Evolutionary conservation across 2,797 vertebrate species (phyloP).

Genomic region (Crypturellus tataupa): DNA sequence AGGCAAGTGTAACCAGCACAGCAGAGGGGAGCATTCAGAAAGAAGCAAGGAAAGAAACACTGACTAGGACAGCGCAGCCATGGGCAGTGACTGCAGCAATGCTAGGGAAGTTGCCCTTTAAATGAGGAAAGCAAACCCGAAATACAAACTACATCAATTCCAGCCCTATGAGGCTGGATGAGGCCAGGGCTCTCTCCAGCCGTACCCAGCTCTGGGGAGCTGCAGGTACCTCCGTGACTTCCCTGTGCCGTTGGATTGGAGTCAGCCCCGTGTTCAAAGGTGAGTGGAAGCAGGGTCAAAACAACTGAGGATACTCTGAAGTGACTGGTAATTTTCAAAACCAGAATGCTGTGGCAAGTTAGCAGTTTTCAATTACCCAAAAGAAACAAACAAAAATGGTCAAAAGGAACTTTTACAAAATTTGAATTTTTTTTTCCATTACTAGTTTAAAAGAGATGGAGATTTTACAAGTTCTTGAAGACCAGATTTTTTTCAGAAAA

Average conservation of each 20-base stretch:
- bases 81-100: background rate
- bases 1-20: conserved; percentile 34
- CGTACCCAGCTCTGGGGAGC: background rate
- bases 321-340: background rate
- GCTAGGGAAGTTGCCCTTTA: background rate
- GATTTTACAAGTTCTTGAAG: background rate
- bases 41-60: background rate
- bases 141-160: background rate
- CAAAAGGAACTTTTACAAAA: background rate
- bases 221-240: background rate
- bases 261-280: background rate
- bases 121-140: background rate
- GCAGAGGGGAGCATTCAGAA: background rate
- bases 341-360: background rate
- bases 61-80: background rate
- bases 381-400: background rate
- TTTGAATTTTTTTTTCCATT: background rate
- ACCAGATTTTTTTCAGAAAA: background rate
- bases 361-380: background rate
- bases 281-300: background rate
- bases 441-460: background rate
- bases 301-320: background rate
- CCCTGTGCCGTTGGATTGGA: background rate
- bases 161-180: accelerated
- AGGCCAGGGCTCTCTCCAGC: background rate